Evolutionary conservation across 2,888 invertebrate species (phyloP).

Genomic region (Ichneumon xanthorius): DNA sequence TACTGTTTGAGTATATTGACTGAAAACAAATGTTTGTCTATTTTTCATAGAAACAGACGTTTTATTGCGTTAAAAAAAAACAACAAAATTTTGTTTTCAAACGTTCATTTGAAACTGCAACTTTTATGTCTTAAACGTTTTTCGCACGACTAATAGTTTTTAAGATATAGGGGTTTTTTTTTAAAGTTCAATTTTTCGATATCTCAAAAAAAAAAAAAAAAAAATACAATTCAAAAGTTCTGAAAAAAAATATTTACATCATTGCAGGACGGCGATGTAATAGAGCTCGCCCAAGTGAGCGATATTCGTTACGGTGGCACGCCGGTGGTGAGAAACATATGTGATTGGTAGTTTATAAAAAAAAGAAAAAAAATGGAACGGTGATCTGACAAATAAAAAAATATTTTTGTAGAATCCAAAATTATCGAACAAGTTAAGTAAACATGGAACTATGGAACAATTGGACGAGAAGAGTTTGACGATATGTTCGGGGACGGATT

Average conservation of each 20-base stretch:
- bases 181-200: too few relatives aligned
- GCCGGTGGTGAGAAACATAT: constrained; percentile 77
- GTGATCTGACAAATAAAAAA: not conserved
- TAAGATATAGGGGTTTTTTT: too few relatives aligned
- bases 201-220: too few relatives aligned
- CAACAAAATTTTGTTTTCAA: too few relatives aligned
- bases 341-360: not conserved
- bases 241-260: not conserved
- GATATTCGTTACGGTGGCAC: constrained; percentile 84
- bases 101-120: too few relatives aligned
- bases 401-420: constrained; percentile 85
- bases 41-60: too few relatives aligned
- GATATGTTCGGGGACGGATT: constrained; percentile 89
- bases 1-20: too few relatives aligned
- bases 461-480: constrained; percentile 88
- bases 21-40: too few relatives aligned
- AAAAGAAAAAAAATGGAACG: not conserved
- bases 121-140: too few relatives aligned
- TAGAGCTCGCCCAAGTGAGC: constrained; percentile 83
- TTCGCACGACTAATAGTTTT: too few relatives aligned
- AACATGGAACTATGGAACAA: constrained; percentile 84
- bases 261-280: constrained; percentile 82
- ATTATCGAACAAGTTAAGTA: constrained; percentile 85
- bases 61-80: too few relatives aligned
- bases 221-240: constrained; percentile 1